Conservation (phyloP, 2,797 vertebrate species). For the Sebastes trivittatus region DNA sequence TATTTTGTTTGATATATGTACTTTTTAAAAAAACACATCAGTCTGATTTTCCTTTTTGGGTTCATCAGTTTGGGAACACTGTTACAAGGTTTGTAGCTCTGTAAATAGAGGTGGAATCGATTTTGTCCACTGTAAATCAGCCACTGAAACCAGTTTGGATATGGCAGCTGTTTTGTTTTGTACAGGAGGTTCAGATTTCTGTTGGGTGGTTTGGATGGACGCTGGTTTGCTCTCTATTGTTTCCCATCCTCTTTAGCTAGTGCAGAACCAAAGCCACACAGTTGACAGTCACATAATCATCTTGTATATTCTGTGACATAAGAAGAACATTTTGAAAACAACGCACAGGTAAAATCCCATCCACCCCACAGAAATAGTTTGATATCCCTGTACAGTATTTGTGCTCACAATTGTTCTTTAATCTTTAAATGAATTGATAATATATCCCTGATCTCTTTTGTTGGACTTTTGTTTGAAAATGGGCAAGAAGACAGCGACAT, state of each 20-base stretch:
- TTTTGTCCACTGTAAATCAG: slow-evolving; percentile 80
- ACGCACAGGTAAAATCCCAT: slow-evolving; percentile 46
- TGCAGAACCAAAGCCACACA: slow-evolving; percentile 75
- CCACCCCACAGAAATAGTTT: slow-evolving; percentile 71
- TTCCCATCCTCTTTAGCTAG: slow-evolving; percentile 55
- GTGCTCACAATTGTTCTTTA: slow-evolving; percentile 73
- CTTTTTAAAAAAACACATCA: slow-evolving; percentile 60
- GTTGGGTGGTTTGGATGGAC: slow-evolving; percentile 69
- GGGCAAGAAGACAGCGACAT: slow-evolving; percentile 76
- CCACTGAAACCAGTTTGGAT: slow-evolving; percentile 90
- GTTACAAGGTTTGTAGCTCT: slow-evolving; percentile 81
- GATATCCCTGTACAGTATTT: slow-evolving; percentile 54
- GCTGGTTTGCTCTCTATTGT: slow-evolving; percentile 37
- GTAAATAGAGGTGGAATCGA: slow-evolving; percentile 83
- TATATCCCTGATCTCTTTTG: slow-evolving; percentile 81
- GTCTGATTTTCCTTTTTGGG: slow-evolving; percentile 58
- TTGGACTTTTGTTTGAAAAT: slow-evolving; percentile 87
- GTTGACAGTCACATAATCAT: slow-evolving; percentile 36
- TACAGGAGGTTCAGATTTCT: slow-evolving; percentile 74
- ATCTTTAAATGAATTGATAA: slow-evolving; percentile 73
- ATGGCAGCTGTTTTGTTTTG: slow-evolving; percentile 90
- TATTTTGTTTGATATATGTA: slow-evolving; percentile 74
- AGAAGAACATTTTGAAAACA: slow-evolving; percentile 36
- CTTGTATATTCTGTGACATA: slow-evolving; percentile 46
- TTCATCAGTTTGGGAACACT: slow-evolving; percentile 80